phyloP scores from a whole-genome alignment of 2,888 invertebrate species.

The Phaedon cochleariae region DNA sequence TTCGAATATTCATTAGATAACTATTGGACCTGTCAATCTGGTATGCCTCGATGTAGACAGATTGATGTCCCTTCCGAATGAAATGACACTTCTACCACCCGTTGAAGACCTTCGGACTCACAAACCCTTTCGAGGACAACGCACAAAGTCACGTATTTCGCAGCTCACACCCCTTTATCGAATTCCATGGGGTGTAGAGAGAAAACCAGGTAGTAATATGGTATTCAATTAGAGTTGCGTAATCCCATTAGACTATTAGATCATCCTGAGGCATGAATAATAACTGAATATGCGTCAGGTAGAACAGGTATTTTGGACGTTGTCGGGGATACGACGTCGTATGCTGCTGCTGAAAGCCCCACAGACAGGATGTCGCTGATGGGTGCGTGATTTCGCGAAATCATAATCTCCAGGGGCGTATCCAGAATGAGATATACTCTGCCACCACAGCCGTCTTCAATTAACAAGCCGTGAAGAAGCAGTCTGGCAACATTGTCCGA shows the following conservation, averaged over 20 bases:
- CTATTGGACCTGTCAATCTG: too few relatives aligned
- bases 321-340: too few relatives aligned
- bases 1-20: too few relatives aligned
- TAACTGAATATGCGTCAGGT: constrained; percentile 28
- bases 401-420: constrained; percentile 1
- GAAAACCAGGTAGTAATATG: constrained; percentile 7
- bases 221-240: constrained; percentile 30
- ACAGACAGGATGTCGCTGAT: neutral
- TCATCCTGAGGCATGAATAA: constrained; percentile 21
- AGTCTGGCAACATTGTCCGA: too few relatives aligned
- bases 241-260: constrained; percentile 29
- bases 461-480: too few relatives aligned
- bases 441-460: too few relatives aligned
- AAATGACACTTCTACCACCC: too few relatives aligned
- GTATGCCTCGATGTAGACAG: too few relatives aligned
- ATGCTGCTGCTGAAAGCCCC: constrained; percentile 21
- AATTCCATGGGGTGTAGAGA: neutral
- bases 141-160: neutral
- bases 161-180: neutral
- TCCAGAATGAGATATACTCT: too few relatives aligned
- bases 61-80: too few relatives aligned
- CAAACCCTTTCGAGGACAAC: neutral
- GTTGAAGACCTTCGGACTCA: neutral
- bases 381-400: constrained; percentile 3
- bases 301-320: constrained; percentile 17